phyloP scores from a whole-genome alignment of 1,140 invertebrate genomes.

The Xylocopa sonorina region DNA sequence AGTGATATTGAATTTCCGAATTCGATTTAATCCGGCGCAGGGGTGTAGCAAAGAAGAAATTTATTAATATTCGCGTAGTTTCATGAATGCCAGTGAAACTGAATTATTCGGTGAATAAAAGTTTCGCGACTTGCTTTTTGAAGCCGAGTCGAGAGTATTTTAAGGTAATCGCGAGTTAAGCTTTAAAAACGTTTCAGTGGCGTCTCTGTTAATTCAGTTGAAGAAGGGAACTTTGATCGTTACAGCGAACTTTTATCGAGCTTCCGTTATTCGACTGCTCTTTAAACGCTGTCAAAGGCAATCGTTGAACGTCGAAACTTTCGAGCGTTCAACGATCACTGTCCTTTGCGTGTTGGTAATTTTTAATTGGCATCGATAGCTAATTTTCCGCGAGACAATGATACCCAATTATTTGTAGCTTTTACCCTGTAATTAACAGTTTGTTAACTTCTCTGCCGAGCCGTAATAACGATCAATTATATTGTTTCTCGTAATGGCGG shows the following conservation, averaged over 20 bases:
- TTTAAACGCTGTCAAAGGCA: background rate
- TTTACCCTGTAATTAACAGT: background rate
- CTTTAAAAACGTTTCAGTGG: background rate
- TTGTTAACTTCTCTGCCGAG: background rate
- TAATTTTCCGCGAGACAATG: background rate
- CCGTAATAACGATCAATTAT: background rate
- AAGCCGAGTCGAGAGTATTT: background rate
- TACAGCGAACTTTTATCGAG: background rate
- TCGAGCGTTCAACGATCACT: background rate
- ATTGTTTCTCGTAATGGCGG: background rate
- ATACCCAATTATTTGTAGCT: background rate
- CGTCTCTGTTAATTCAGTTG: background rate
- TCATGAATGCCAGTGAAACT: no score
- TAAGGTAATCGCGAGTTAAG: background rate
- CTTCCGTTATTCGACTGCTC: background rate
- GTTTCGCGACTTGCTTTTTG: background rate
- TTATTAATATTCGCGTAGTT: background rate
- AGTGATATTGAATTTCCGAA: no score
- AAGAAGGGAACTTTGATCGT: background rate
- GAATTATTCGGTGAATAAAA: background rate
- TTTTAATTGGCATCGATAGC: background rate
- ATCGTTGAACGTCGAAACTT: background rate
- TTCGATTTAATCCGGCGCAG: no score
- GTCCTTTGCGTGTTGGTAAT: background rate
- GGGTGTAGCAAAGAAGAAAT: no score